Evolutionary conservation across 1,140 invertebrate species (phyloP), one percentile per base, ranked within the genome.

Genomic region (Steinernema khuongi): DNA sequence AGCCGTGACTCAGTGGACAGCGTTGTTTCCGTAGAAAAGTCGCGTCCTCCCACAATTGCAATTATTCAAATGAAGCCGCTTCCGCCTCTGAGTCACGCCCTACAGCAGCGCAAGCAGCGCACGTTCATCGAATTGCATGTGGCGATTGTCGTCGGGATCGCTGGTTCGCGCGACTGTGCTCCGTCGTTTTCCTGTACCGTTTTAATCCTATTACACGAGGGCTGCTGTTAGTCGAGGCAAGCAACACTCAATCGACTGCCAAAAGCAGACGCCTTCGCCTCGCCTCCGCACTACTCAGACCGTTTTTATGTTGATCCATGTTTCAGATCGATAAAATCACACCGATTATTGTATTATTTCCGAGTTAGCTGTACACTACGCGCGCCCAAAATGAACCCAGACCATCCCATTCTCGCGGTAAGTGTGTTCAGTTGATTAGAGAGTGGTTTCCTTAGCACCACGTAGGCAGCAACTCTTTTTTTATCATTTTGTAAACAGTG

Each of bases 61-160:
- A 60, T 60, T 60, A 60, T 60, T 60, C 50, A 60, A 60, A 60
- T 60, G 50, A 60, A 60, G 50, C 50, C 50, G 50, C 50, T 60
- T 60, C 50, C 50, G 50, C 50, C 26, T 60, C 7, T 60, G 50
- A 60, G 50, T 60, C 50, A 60, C 50, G 36, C 36, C 50, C 50
- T 60, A 60, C 50, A 60, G 50, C 50, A 22, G 4, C 50, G 50
- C 7, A 60, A 60, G 22, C 26, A 14, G n/a, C 36, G 7, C 7
- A 26, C 14, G 26, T 60, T 7, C 50, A 26, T 11, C 7, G 14
- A 22, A 11, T 60, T 14, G 7, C 36, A 7, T 7, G 50, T 17
- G 14, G 50, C 26, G 14, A 22, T 26, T 26, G 50, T 60, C 50
- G 50, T 22, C 50, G 50, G 50, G 50, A 60, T 60, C 19, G 50